Evolutionary conservation across 1,140 invertebrate species (phyloP).

Genomic region (Lepidurus apus): DNA sequence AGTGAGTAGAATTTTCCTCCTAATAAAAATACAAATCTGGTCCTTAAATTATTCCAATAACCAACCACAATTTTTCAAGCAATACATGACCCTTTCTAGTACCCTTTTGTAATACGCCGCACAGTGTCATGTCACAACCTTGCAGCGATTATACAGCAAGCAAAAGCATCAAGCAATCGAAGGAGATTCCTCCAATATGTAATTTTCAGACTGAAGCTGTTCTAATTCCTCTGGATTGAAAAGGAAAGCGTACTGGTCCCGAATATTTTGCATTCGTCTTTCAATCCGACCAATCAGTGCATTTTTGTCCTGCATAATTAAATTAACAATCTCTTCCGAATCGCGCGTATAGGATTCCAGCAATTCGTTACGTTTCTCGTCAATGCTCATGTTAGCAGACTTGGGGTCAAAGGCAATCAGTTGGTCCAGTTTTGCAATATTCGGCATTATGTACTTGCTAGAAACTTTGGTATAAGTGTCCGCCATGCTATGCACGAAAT

Average conservation of each 20-base stretch:
- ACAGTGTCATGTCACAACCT: too few species aligned
- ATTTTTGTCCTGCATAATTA: conserved; percentile 23
- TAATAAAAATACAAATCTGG: too few species aligned
- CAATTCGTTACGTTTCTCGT: neutral
- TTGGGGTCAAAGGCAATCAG: conserved; percentile 26
- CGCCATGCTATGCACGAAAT: conserved; percentile 28
- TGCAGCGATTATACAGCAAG: too few species aligned
- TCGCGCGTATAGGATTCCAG: neutral
- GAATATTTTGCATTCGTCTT: neutral
- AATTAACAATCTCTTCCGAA: conserved; percentile 20
- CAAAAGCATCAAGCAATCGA: too few species aligned
- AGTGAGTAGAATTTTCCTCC: too few species aligned
- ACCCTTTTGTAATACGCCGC: too few species aligned
- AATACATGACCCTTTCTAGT: too few species aligned
- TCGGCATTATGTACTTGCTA: conserved; percentile 20
- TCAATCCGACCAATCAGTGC: neutral
- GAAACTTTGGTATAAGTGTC: conserved; percentile 23
- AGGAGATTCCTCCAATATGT: too few species aligned
- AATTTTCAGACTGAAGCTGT: too few species aligned
- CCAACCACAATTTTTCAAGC: too few species aligned
- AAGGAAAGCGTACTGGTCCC: neutral
- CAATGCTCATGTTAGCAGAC: neutral
- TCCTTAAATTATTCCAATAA: too few species aligned
- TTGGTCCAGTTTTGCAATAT: conserved; percentile 14
- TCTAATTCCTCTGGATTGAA: neutral